Percentiles rank a stretch among this genome's conserved stretches.
phyloP scores from a whole-genome alignment of 2,888 invertebrate genomes.

The Anthrax anthrax region DNA sequence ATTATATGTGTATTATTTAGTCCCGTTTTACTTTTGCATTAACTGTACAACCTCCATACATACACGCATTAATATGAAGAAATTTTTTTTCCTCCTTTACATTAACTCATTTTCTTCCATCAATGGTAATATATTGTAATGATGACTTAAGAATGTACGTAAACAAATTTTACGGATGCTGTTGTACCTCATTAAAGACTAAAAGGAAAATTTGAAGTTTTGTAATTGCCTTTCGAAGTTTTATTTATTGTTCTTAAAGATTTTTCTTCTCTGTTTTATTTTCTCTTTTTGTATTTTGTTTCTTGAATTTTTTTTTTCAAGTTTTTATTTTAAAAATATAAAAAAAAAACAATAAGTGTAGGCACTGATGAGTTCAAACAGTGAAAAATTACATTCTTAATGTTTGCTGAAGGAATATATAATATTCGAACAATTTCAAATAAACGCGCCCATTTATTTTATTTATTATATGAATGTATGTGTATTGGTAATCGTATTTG shows the following conservation, averaged over 20 bases:
- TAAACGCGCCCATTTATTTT: no score
- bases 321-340: not conserved
- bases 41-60: not conserved
- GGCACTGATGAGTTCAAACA: not conserved
- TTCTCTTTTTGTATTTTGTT: no score
- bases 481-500: no score
- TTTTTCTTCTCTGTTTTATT: not conserved
- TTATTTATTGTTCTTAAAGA: not conserved
- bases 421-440: no score
- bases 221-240: not conserved
- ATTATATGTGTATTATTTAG: not conserved
- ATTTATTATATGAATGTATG: no score
- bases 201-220: not conserved
- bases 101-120: not conserved
- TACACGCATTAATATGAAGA: no score
- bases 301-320: no score
- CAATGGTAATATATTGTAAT: not conserved
- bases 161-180: not conserved
- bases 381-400: not conserved
- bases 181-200: not conserved
- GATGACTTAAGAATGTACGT: not conserved
- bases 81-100: no score
- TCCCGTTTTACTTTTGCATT: not conserved
- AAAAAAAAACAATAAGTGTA: not conserved
- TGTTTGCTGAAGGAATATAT: not conserved